Conservation (phyloP, 2,113 vertebrate species). For the Phyllopteryx taeniolatus region DNA sequence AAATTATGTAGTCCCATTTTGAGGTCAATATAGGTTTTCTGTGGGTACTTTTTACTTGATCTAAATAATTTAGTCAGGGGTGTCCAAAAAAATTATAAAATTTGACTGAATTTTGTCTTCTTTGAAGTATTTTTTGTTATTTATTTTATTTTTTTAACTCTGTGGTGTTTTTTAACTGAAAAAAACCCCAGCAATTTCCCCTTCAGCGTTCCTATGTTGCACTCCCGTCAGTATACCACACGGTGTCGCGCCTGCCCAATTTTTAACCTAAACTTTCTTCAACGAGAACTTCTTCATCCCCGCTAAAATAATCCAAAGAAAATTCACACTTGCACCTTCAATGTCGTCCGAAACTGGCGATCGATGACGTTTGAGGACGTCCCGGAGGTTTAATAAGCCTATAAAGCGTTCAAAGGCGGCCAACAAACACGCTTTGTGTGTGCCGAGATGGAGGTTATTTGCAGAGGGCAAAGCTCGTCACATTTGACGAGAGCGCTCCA, state of each 20-base stretch:
- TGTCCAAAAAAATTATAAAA: too few species aligned
- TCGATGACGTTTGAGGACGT: conserved; percentile 39
- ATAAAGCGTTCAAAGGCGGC: conserved; percentile 6
- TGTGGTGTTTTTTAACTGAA: background rate
- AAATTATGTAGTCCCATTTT: too few species aligned
- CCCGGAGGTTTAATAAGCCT: conserved; percentile 13
- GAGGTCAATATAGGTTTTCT: too few species aligned
- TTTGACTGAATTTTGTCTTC: too few species aligned
- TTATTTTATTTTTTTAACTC: background rate
- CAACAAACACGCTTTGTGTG: conserved; percentile 67
- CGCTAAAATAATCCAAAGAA: background rate
- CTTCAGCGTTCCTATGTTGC: background rate
- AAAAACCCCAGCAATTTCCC: background rate
- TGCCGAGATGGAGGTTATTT: conserved; percentile 64
- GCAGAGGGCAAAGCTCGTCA: conserved; percentile 67
- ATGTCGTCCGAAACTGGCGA: conserved; percentile 17
- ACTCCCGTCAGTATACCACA: conserved; percentile 24
- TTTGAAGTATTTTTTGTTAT: too few species aligned
- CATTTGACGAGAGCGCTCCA: conserved; percentile 70
- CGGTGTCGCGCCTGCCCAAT: conserved; percentile 49
- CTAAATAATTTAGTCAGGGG: too few species aligned
- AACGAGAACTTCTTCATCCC: background rate
- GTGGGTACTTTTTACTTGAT: too few species aligned
- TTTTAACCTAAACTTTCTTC: background rate
- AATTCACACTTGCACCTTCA: conserved; percentile 4